A percentile compares a stretch with the other conserved stretches of the same genome.
Evolutionary conservation across 2,888 invertebrate species (phyloP).

Genomic region (Leptopterna dolabrata): DNA sequence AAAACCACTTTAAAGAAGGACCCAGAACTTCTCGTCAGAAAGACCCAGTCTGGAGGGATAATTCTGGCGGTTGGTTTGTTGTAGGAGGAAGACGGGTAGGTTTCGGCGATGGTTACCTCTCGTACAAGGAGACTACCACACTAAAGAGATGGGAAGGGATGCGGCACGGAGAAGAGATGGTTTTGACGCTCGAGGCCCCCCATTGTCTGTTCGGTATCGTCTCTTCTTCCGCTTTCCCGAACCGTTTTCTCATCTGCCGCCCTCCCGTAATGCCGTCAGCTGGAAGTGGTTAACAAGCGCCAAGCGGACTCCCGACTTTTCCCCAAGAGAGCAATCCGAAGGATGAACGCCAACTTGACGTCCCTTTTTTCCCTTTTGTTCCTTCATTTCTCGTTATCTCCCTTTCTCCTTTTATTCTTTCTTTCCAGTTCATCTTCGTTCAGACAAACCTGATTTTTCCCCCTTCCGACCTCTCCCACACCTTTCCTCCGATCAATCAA

Average conservation of each 20-base stretch:
- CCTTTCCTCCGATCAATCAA: not conserved
- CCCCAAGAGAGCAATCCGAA: conserved; percentile 1
- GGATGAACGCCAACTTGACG: conserved; percentile 7
- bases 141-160: not conserved
- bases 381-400: not conserved
- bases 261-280: not conserved
- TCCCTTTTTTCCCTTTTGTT: not conserved
- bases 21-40: not conserved
- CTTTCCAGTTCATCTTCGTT: not conserved
- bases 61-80: not conserved
- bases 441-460: not conserved
- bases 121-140: not conserved
- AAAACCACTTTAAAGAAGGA: not conserved
- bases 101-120: not conserved
- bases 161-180: not conserved
- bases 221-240: not conserved
- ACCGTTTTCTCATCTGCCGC: not conserved
- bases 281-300: conserved; percentile 35
- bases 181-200: conserved; percentile 16
- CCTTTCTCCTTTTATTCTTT: not conserved
- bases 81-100: not conserved
- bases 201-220: conserved; percentile 21
- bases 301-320: conserved; percentile 21
- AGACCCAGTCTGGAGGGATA: not conserved
- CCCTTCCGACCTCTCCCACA: not conserved